Conservation (phyloP, 2,888 invertebrate genomes). For the Dendrolimus pini region DNA sequence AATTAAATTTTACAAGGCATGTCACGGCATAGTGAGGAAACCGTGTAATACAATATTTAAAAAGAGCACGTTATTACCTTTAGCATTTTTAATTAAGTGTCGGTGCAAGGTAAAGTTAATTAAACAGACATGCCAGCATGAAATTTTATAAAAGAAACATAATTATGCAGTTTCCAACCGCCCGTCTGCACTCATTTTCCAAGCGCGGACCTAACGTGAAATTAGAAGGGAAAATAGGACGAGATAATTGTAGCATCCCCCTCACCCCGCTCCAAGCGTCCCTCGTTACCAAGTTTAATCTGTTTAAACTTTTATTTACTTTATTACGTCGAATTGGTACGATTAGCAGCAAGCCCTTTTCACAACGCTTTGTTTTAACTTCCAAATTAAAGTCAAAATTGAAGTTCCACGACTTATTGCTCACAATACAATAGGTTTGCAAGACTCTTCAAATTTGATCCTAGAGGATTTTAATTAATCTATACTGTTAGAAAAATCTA, state of each 20-base stretch:
- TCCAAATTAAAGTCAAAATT: slow-evolving; percentile 23
- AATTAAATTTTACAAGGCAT: no score
- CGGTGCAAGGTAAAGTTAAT: no score
- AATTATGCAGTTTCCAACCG: slow-evolving; percentile 16
- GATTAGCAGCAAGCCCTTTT: slow-evolving; percentile 51
- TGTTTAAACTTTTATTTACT: slow-evolving; percentile 73
- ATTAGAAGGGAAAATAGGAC: slow-evolving; percentile 71
- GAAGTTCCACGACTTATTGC: background rate
- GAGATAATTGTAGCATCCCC: slow-evolving; percentile 61
- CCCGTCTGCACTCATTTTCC: slow-evolving; percentile 27
- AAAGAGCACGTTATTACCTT: no score
- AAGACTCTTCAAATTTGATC: no score
- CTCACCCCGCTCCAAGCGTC: slow-evolving; percentile 25
- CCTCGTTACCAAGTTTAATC: slow-evolving; percentile 67
- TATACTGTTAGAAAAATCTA: no score
- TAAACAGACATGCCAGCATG: background rate
- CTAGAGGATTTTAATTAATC: no score
- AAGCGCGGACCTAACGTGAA: slow-evolving; percentile 56
- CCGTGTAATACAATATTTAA: no score
- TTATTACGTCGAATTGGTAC: slow-evolving; percentile 54
- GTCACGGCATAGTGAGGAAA: no score
- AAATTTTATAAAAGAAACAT: background rate
- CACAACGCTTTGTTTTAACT: slow-evolving; percentile 30
- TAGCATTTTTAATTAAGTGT: no score
- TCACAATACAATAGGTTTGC: no score